Evolutionary conservation across 2,797 vertebrate genomes (phyloP).

Genomic region (Tiaroga cobitis): DNA sequence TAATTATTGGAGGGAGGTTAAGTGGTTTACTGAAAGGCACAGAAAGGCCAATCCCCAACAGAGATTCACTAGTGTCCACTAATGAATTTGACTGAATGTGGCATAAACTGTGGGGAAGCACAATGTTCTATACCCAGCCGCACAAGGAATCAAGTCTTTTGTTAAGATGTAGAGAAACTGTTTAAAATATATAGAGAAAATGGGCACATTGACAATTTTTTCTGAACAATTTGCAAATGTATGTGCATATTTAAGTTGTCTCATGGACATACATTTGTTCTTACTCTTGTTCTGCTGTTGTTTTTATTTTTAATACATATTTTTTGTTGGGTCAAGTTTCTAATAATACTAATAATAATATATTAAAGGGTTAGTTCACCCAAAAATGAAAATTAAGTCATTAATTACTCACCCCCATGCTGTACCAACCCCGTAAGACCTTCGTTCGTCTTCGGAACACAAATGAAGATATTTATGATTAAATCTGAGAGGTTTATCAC

Average conservation of each 20-base stretch:
- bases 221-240: background rate
- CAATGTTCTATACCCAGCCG: background rate
- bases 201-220: background rate
- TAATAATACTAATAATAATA: background rate
- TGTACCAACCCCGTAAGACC: no score
- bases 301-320: background rate
- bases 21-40: conserved; percentile 46
- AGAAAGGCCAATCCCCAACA: conserved; percentile 31
- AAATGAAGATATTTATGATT: no score
- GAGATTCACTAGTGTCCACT: conserved; percentile 37
- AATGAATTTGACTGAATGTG: conserved; percentile 24
- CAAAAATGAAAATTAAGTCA: no score
- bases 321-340: background rate
- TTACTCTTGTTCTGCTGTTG: background rate
- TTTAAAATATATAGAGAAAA: background rate
- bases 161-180: conserved; percentile 6
- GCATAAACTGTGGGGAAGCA: conserved; percentile 7
- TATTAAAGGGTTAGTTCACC: no score
- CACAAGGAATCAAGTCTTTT: background rate
- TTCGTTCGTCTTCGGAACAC: no score
- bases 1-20: conserved; percentile 49
- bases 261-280: background rate
- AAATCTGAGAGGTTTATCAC: no score
- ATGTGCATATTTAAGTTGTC: no score
- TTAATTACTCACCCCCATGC: no score